Evolutionary conservation across 2,113 vertebrate genomes (phyloP).

Genomic region (Nesogale talazaci): DNA sequence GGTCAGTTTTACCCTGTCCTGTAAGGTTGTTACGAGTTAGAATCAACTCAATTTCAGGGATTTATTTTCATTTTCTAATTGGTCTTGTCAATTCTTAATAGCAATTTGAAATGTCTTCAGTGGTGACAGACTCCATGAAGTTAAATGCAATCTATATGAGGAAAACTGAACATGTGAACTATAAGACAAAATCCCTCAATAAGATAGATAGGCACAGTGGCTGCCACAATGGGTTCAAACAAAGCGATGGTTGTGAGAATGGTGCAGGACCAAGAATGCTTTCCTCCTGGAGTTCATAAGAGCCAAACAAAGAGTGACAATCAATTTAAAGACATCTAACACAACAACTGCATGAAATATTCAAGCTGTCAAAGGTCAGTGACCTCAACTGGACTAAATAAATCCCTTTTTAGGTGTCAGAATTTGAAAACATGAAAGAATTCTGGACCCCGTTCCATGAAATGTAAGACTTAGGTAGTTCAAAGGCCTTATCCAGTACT

Average conservation of each 20-base stretch:
- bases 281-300: too few species aligned
- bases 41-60: too few species aligned
- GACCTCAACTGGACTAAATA: background rate
- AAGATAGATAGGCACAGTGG: too few species aligned
- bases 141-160: background rate
- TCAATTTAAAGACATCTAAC: too few species aligned
- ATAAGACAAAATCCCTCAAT: too few species aligned
- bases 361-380: background rate
- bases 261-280: too few species aligned
- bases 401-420: background rate
- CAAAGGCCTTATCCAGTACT: conserved; percentile 23
- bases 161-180: background rate
- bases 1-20: too few species aligned
- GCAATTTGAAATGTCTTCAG: conserved; percentile 45
- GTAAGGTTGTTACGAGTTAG: too few species aligned
- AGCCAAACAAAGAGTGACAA: too few species aligned
- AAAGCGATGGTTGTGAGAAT: too few species aligned
- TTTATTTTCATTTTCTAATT: conserved; percentile 10
- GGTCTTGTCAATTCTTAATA: conserved; percentile 29
- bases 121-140: background rate
- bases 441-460: background rate
- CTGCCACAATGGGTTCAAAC: too few species aligned
- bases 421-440: conserved; percentile 26
- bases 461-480: conserved; percentile 20
- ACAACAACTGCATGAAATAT: background rate